Evolutionary conservation across 2,797 vertebrate genomes (phyloP).

Genomic region (Danio choprae): DNA sequence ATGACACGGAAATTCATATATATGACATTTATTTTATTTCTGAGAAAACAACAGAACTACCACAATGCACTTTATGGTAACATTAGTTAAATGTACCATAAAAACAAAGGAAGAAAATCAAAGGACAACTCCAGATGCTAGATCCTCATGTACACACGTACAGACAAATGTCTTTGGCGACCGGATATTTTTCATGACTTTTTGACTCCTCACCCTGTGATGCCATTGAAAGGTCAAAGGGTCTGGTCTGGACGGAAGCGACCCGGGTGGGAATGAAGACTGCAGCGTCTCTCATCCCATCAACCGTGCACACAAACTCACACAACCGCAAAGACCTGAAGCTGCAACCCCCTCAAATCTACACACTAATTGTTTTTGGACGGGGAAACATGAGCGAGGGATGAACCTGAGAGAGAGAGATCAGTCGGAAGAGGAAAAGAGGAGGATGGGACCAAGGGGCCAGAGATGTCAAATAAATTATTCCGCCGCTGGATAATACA

Average conservation of each 20-base stretch:
- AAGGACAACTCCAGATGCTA: slow-evolving; percentile 55
- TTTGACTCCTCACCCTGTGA: slow-evolving; percentile 52
- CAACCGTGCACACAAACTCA: slow-evolving; percentile 38
- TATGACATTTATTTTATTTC: too few relatives aligned
- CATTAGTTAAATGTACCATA: too few relatives aligned
- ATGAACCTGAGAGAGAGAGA: slow-evolving; percentile 47
- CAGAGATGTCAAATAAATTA: slow-evolving; percentile 46
- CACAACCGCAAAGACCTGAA: slow-evolving; percentile 31
- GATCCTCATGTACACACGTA: slow-evolving; percentile 19
- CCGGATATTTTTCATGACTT: slow-evolving; percentile 51
- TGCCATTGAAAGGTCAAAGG: slow-evolving; percentile 53
- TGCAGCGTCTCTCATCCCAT: slow-evolving; percentile 35
- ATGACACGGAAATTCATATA: too few relatives aligned
- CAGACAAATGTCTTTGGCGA: slow-evolving; percentile 23
- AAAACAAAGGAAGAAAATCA: background rate
- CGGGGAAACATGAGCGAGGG: slow-evolving; percentile 70
- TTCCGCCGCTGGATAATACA: slow-evolving; percentile 38
- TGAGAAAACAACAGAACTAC: too few relatives aligned
- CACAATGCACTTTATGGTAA: too few relatives aligned
- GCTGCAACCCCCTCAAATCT: slow-evolving; percentile 33
- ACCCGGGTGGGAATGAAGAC: slow-evolving; percentile 53
- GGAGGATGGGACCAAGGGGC: slow-evolving; percentile 8
- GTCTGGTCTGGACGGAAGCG: slow-evolving; percentile 48
- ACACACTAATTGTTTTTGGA: slow-evolving; percentile 59
- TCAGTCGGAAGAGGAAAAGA: slow-evolving; percentile 40